phyloP scores from a whole-genome alignment of 2,797 vertebrate species.

The Lycodopsis pacificus region DNA sequence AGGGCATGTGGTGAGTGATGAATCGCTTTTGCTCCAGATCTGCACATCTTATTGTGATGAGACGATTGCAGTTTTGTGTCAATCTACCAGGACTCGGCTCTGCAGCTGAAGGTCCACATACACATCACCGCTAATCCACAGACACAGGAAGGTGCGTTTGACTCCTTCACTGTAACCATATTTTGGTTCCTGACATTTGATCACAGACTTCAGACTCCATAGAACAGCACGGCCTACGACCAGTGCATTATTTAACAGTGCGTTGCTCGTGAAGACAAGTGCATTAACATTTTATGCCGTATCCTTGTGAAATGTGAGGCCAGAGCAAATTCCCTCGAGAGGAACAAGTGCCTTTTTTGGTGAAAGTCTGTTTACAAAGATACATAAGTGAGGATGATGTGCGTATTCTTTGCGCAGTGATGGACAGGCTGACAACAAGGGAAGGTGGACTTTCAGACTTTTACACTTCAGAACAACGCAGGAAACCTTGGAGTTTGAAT shows the following conservation, averaged over 20 bases:
- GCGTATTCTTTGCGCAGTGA: not conserved
- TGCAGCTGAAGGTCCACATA: not conserved
- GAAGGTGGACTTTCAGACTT: not conserved
- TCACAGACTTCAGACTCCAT: not conserved
- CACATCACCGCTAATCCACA: constrained; percentile 11
- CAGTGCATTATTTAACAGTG: constrained; percentile 71
- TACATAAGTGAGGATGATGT: not conserved
- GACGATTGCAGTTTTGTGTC: not conserved
- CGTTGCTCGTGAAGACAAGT: constrained; percentile 6
- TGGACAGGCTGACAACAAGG: not conserved
- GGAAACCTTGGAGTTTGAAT: not conserved
- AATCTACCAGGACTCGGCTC: not conserved
- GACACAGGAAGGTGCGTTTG: not conserved
- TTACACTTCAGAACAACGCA: not conserved
- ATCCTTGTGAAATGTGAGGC: constrained; percentile 67
- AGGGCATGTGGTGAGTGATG: not conserved
- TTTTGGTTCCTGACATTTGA: constrained; percentile 20
- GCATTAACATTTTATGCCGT: constrained; percentile 77
- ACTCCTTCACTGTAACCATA: not conserved
- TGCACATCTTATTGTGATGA: not conserved
- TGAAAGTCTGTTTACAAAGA: not conserved
- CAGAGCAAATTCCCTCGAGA: constrained; percentile 1
- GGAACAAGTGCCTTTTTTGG: not conserved
- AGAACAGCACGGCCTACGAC: not conserved
- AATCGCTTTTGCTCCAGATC: not conserved